These are phyloP conservation scores for Cardinalis cardinalis DNA, from an alignment of 2,113 vertebrate species.

Conservation along the genomic window DNA sequence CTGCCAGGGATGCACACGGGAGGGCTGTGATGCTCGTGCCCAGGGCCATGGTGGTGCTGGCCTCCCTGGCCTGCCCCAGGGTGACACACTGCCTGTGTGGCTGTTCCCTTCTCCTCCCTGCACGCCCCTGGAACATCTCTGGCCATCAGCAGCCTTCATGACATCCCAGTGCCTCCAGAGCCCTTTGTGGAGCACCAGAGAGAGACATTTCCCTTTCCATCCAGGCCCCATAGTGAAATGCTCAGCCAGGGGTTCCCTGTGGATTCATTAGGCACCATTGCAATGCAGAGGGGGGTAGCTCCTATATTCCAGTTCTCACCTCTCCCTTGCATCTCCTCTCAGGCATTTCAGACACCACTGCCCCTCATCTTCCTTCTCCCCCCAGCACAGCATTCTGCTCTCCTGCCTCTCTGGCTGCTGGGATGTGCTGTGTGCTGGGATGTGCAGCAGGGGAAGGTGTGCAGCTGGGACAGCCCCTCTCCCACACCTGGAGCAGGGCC, in stretches of 20 bases:
- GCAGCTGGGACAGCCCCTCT: not conserved
- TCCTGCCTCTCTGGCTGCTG: not conserved
- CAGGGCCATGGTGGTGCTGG: not conserved
- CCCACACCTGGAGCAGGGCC: not conserved
- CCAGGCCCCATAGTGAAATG: not conserved
- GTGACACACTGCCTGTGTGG: not conserved
- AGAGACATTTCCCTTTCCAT: not conserved
- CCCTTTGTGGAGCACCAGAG: not conserved
- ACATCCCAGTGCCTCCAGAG: not conserved
- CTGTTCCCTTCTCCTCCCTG: not conserved
- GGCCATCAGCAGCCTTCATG: rapidly evolving
- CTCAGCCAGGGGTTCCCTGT: not conserved
- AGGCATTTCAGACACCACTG: not conserved
- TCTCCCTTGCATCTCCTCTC: not conserved
- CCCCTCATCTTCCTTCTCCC: not conserved
- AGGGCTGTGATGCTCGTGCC: not conserved
- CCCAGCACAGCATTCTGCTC: rapidly evolving
- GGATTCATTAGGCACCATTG: not conserved
- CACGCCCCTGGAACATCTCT: rapidly evolving
- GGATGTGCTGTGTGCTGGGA: not conserved
- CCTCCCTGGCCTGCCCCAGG: not conserved
- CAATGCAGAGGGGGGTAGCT: not conserved
- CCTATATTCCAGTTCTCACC: not conserved
- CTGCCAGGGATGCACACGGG: not conserved
- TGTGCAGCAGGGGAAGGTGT: not conserved